Conservation (phyloP, 2,888 invertebrate genomes). For the Pandemis cinnamomeana region DNA sequence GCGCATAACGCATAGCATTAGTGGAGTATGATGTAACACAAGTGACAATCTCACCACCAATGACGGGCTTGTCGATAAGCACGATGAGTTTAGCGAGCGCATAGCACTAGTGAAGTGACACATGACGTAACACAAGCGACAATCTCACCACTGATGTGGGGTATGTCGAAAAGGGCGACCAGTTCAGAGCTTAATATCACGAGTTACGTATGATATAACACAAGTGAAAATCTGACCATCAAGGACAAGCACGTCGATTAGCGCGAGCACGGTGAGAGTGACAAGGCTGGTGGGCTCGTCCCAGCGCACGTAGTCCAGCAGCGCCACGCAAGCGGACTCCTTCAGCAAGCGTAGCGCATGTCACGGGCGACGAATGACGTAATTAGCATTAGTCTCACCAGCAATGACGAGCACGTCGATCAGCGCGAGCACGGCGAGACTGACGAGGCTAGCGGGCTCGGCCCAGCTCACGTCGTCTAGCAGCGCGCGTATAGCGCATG, state of each 20-base stretch:
- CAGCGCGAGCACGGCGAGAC: slow-evolving; percentile 90
- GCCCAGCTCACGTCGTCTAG: slow-evolving; percentile 92
- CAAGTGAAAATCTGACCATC: slow-evolving; percentile 81
- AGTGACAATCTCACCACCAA: slow-evolving; percentile 85
- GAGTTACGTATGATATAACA: slow-evolving; percentile 52
- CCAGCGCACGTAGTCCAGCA: slow-evolving; percentile 93
- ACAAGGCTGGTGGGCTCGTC: slow-evolving; percentile 90
- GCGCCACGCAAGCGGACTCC: no score
- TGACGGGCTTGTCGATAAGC: slow-evolving; percentile 94
- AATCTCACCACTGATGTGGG: slow-evolving; percentile 91
- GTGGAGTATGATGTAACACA: slow-evolving; percentile 47
- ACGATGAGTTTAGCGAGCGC: slow-evolving; percentile 95
- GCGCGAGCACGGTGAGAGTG: slow-evolving; percentile 90
- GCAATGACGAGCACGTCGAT: slow-evolving; percentile 95
- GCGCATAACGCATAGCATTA: slow-evolving; percentile 84
- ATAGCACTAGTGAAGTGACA: slow-evolving; percentile 73
- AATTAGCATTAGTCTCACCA: no score
- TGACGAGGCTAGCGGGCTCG: slow-evolving; percentile 90
- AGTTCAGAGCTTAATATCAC: slow-evolving; percentile 90
- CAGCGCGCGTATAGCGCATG: slow-evolving; percentile 87
- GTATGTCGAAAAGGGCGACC: slow-evolving; percentile 92
- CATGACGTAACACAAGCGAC: slow-evolving; percentile 24
- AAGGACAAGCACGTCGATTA: slow-evolving; percentile 95
- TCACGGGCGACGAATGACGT: slow-evolving; percentile 57
- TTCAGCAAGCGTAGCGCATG: slow-evolving; percentile 86